Percentiles rank a stretch among this genome's conserved stretches.
Evolutionary conservation across 2,888 invertebrate species (phyloP).

Genomic region (Nymphalis urticae): DNA sequence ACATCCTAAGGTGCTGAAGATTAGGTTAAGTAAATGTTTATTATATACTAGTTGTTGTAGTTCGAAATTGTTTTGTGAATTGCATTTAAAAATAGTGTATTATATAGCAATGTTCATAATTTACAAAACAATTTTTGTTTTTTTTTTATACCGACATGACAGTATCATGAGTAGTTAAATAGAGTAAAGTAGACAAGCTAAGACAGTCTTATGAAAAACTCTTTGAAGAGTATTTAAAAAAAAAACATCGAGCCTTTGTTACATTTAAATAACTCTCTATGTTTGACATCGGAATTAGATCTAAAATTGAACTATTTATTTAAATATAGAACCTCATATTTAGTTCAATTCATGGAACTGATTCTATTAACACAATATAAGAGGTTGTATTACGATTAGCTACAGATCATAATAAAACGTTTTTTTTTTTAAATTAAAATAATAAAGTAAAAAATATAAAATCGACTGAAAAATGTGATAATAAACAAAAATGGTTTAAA

Average conservation of each 20-base stretch:
- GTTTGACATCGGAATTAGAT: conserved; percentile 3
- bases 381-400: not conserved
- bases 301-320: conserved; percentile 4
- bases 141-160: conserved; percentile 42
- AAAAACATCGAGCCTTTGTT: not conserved
- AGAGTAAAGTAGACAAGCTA: conserved; percentile 5
- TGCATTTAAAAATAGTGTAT: conserved; percentile 10
- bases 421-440: not conserved
- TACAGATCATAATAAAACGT: not conserved
- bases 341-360: conserved; percentile 8
- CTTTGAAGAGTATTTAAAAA: not conserved
- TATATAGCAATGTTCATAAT: not conserved
- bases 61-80: conserved; percentile 20
- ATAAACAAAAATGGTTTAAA: not conserved
- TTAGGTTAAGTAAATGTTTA: conserved; percentile 17
- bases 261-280: not conserved
- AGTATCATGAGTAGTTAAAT: conserved; percentile 36
- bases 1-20: conserved; percentile 34
- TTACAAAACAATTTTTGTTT: conserved; percentile 17
- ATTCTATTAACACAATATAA: not conserved
- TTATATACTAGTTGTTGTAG: conserved; percentile 15
- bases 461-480: conserved; percentile 9
- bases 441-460: not conserved
- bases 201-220: not conserved
- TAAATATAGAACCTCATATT: not conserved